Evolutionary conservation across 2,888 invertebrate species (phyloP), one percentile per base, ranked within the genome.

Genomic region (Asteroscopus sphinx): DNA sequence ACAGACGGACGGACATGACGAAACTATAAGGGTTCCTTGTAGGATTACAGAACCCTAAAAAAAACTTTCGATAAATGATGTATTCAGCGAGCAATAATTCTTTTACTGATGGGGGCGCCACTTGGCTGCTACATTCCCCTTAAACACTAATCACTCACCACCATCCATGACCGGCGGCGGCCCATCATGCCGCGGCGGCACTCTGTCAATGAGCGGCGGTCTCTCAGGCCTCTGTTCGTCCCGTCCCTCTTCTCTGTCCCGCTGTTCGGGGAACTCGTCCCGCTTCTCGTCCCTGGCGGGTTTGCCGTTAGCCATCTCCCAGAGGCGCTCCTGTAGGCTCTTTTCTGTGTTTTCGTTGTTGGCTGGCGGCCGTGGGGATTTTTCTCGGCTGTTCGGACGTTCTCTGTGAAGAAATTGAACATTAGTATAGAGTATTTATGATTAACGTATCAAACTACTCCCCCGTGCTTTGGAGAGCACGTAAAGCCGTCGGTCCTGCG

Each of bases 301-400:
- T 36, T 91, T 92, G 0, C 95, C 95, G 73, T 94, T 94, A 15
- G 94, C 94, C 93, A 95, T 95, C 79, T 94, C 94, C 90, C 94
- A 94, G 6, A 94, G 79, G 0, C 95, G 76, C 72, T 94, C 93
- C 30, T 95, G 95, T 0, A 95, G 85, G 0, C 89, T 85, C 65
- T 92, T 93, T 77, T 93, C 92, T 0, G 88, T 79, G 66, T 89
- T 90, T 60, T 93, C 92, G 0, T 72, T 64, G 28, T 33, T 52
- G 3, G 77, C 82, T 1, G 68, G 54, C 0, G 67, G 58, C 0
- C 91, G 84, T 0, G 91, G 93, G 0, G 93, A 93, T 25, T 90
- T 90, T 16, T 93, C 93, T 5, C 91, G 84, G 47, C 88, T 89
- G 15, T 40, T 37, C 1, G 42, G 17, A 0, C 85, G 82, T 3